Evolutionary conservation across 2,888 invertebrate genomes (phyloP).

Genomic region (Allolobophora icterica): DNA sequence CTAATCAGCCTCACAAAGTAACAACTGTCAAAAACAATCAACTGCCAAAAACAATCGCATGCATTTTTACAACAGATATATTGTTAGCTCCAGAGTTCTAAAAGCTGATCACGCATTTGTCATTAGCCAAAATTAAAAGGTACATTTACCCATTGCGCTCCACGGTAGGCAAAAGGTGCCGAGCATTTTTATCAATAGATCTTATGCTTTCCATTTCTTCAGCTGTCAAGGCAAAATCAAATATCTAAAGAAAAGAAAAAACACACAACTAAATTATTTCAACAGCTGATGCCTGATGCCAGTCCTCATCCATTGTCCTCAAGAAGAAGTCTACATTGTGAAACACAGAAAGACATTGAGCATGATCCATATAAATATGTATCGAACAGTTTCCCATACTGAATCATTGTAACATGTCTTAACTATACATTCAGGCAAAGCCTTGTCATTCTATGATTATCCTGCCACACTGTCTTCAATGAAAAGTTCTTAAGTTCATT

Average conservation of each 20-base stretch:
- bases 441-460: not conserved
- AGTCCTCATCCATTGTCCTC: not conserved
- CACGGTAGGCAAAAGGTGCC: conserved; percentile 36
- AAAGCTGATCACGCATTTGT: not conserved
- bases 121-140: not conserved
- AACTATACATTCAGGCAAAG: not conserved
- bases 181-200: conserved; percentile 39
- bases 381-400: not conserved
- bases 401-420: not conserved
- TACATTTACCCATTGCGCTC: conserved; percentile 38
- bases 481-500: not conserved
- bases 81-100: not conserved
- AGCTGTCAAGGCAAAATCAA: conserved; percentile 55
- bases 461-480: not conserved
- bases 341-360: not conserved
- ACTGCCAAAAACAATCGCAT: not conserved
- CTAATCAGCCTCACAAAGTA: not conserved
- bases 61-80: not conserved
- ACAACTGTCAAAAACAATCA: no score
- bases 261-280: not conserved
- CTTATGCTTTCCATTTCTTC: conserved; percentile 54
- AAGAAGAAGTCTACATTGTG: not conserved
- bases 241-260: conserved; percentile 51
- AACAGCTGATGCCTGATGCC: not conserved
- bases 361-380: not conserved